Evolutionary conservation across 1,140 invertebrate genomes (phyloP), one percentile per base, ranked within the genome.

Genomic region (Brachionus rotundiformis): DNA sequence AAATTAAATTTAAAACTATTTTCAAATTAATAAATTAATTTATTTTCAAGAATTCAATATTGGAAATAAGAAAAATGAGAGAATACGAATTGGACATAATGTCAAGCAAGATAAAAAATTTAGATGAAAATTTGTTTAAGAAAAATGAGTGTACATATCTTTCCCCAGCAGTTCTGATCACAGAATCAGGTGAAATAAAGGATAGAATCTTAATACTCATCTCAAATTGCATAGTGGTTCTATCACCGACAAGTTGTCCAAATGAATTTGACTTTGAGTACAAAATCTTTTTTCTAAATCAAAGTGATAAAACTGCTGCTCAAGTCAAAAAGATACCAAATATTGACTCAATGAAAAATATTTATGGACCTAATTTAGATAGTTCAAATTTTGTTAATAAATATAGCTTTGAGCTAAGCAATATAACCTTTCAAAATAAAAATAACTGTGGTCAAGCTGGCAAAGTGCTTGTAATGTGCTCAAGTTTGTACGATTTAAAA

Each of bases 161-260:
- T 83, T 94, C 94, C 23, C 93, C 93, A 83, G 95, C 93, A 1
- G 92, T 93, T 1, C 91, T 95, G 11, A 92, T 92, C 2, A 85
- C 84, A 13, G 86, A 86, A 77, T 85, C 84, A 31, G 90, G 91
- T 0, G 92, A 93, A 73, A 92, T 94, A 83, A 91, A 92, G 84
- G 95, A 97, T 86, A 90, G 95, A 84, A 95, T 97, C 86, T 92
- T 98, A 84, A 93, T 98, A 1, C 90, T 98, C 0, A 98, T 98
- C 87, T 92, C 94, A 13, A 91, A 92, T 71, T 93, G 93, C 0
- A 88, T 98, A 79, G 89, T 98, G n/a, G 92, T 98, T 83, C 88
- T 98, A 39, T 93, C 93, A 27, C 68, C 33, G 10, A 73, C 36
- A 11, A 41, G 10, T 1, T 3, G 5, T 39, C 39, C 68, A 3